These are phyloP conservation scores for Neocrepidodera transversa DNA, from an alignment of 2,888 invertebrate species.

Conservation along the genomic window DNA sequence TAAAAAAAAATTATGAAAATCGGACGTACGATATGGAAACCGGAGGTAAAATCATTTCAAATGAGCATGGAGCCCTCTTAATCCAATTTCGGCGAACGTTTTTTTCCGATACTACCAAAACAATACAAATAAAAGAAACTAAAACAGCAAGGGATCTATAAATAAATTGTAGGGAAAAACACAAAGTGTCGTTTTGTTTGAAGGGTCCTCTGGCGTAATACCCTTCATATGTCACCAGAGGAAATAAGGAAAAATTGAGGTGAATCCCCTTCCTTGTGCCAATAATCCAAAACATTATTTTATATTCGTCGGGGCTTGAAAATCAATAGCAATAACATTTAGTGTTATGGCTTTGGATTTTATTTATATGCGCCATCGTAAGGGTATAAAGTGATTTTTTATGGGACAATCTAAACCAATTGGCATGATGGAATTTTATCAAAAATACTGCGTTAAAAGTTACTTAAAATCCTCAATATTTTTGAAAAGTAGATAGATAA, in stretches of 20 bases:
- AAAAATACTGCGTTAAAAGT: too few species aligned
- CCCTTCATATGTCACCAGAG: conserved; percentile 11
- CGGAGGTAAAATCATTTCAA: too few species aligned
- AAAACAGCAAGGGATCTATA: background rate
- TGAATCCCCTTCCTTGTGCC: conserved; percentile 24
- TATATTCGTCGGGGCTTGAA: conserved; percentile 23
- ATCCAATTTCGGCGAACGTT: too few species aligned
- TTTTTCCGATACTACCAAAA: too few species aligned
- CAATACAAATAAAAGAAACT: too few species aligned
- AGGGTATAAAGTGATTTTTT: conserved; percentile 10
- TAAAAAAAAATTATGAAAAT: too few species aligned
- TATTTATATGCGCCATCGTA: conserved; percentile 4
- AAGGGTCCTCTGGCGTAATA: conserved; percentile 7
- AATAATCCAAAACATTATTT: conserved; percentile 32
- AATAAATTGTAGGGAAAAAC: conserved; percentile 9
- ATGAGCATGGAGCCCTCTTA: too few species aligned
- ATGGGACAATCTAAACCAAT: background rate
- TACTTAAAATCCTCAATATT: too few species aligned
- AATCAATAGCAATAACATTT: conserved; percentile 31
- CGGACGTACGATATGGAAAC: too few species aligned
- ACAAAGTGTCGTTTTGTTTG: conserved; percentile 7
- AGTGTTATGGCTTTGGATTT: conserved; percentile 23
- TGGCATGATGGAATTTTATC: background rate
- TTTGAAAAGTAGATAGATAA: too few species aligned
- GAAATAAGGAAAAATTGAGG: conserved; percentile 27